Evolutionary conservation across 2,888 invertebrate genomes (phyloP), one percentile per base, ranked within the genome.

Genomic region (Aspidiotus rigidus): DNA sequence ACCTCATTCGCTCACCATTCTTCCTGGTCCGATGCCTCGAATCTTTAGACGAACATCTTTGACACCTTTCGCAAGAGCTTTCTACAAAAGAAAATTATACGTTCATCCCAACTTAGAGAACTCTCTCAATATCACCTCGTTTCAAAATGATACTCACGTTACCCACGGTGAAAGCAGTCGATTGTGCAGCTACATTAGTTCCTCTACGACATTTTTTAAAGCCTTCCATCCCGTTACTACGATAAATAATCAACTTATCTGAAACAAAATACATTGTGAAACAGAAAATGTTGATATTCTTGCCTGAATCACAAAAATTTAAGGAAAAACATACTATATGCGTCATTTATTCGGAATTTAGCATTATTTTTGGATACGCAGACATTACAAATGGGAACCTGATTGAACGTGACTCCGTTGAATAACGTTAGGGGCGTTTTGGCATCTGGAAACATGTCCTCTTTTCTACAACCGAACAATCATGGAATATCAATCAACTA

Each of bases 101-200:
- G 28, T 28, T 28, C 28, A 28, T 28, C n/a, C n/a, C n/a, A n/a
- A n/a, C n/a, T n/a, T n/a, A n/a, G n/a, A n/a, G 28, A 28, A 28
- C 28, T 28, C 28, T 3, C 5, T 3, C 28, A 5, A 5, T 3
- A 5, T 28, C 1, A 28, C 28, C 28, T 13, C 49, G 10, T 49
- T n/a, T 1, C 6, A 39, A 49, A 70, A 71, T 63, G 49, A 44
- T 72, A 79, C 84, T 81, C 81, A 92, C 92, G 71, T 81, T 80
- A 73, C 89, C 88, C 74, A 94, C 80, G 70, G 82, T 85, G 69
- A 94, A 85, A 39, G 92, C 96, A 39, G 95, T 91, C 11, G 95
- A 90, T 79, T 98, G 96, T 2, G 95, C 97, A 54, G 97, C 97
- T 75, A 97, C 89, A 77, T 94, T 96, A 7, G 97, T 97, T 72